Base-by-base conservation (phyloP, 1,140 invertebrate genomes). In the Drepana arcuata region DNA sequence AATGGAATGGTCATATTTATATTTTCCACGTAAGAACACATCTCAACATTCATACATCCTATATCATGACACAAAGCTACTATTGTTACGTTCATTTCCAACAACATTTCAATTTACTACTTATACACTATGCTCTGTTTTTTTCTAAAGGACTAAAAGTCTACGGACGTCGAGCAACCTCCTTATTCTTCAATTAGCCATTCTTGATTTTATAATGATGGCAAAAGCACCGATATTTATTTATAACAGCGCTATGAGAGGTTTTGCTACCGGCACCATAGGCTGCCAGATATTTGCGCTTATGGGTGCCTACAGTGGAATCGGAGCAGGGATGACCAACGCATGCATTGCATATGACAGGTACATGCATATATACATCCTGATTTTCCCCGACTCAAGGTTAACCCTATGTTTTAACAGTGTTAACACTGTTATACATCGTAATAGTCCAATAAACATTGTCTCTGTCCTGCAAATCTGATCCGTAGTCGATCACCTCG, bases 1-100 rank as follows among this genome's bases (percentile, higher is more conserved):
- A 97, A 97, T 72, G 92, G 94, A 16, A 83, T 96, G 11, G 95
- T 97, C 44, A 89, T 96, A 51, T 96, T 92, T 88, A 91, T 96
- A 48, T 96, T 97, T 72, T 88, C 89, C 39, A 87, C 91, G 88
- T 93, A 83, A 87, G 87, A 86, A 48, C 32, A n/a, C n/a, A n/a
- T n/a, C n/a, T n/a, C n/a, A n/a, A n/a, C n/a, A 18, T 7, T 11
- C 10, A 16, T 26, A 35, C 32, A 13, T 34, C 3, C 21, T 10
- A 6, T 16, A 7, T n/a, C 10, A 27, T 3, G 25, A 27, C n/a
- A 30, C 16, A 2, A 26, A 16, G 1, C 34, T 7, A 14, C n/a
- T n/a, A n/a, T n/a, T n/a, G n/a, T n/a, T n/a, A n/a, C n/a, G n/a
- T n/a, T n/a, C n/a, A 32, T 41, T 41, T 30, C 18, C 10, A 23